Evolutionary conservation across 1,140 invertebrate genomes (phyloP).

Genomic region (Lepidurus packardi): DNA sequence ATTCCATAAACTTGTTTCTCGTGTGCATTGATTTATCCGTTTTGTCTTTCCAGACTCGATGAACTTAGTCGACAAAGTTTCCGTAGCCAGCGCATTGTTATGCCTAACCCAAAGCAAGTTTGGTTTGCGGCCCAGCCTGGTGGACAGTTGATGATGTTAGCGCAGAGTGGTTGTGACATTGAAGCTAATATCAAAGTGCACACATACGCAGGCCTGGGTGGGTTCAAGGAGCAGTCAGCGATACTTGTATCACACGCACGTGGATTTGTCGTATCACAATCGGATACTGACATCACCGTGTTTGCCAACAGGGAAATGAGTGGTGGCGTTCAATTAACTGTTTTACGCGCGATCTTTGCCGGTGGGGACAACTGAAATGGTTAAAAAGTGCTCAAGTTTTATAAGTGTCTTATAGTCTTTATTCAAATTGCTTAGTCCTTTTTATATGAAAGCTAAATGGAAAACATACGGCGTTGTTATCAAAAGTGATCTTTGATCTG

Average conservation of each 20-base stretch:
- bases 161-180: not conserved
- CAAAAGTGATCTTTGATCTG: no score
- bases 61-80: slow-evolving; percentile 5
- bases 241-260: not conserved
- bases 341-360: not conserved
- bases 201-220: not conserved
- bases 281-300: not conserved
- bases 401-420: no score
- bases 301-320: not conserved
- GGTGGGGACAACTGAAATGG: not conserved
- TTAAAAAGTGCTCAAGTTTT: not conserved
- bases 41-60: not conserved
- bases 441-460: no score
- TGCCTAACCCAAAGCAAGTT: not conserved
- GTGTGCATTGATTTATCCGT: not conserved
- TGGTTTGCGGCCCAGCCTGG: not conserved
- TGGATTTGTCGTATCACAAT: not conserved
- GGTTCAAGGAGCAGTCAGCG: not conserved
- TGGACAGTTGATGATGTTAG: not conserved
- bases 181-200: not conserved
- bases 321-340: not conserved
- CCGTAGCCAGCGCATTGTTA: not conserved
- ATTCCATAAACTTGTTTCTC: no score
- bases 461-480: no score
- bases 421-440: no score